Evolutionary conservation across 2,797 vertebrate species (phyloP), one percentile per base, ranked within the genome.

Genomic region (Macrochelys suwanniensis): DNA sequence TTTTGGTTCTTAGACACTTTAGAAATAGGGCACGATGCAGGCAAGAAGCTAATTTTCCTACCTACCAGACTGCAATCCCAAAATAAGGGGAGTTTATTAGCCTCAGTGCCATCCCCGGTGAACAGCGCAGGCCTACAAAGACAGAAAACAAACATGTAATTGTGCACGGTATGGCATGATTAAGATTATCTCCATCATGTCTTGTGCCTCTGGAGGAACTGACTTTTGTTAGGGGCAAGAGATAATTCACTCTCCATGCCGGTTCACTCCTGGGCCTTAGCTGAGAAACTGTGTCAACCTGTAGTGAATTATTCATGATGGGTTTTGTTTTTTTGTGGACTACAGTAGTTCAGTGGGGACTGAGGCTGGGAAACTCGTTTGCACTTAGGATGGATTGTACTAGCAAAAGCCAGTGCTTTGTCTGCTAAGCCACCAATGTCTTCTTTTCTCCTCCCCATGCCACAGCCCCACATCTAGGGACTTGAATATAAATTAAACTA

Each of bases 331-430:
- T 37, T 28, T 2, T 84, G 28, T 74, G 65, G 65, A 79, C 45
- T 80, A 13, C 56, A 94, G 77, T 71, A 80, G 71, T 79, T 96
- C 84, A 81, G 33, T 54, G 51, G 17, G 74, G 50, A 91, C 56
- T 79, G 56, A 82, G 95, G 87, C 71, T 51, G 50, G 92, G 71
- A 96, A 96, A 95, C 53, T 96, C 82, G 89, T 96, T 97, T 98
- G 96, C 56, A 5, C 57, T 86, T 59, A 89, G 80, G 59, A 79
- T 93, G 88, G 82, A 82, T 89, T 94, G 65, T 59, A 92, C 92
- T 79, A 93, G 49, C 37, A 87, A 68, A 89, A 94, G 76, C 31
- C 17, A 96, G 81, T 94, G 85, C 74, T 95, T 97, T 90, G 84
- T 84, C 84, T 88, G n/a, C 78, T 85, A 89, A 95, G n/a, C 28